Evolutionary conservation across 2,888 invertebrate genomes (phyloP).

Genomic region (Isoperla grammatica): DNA sequence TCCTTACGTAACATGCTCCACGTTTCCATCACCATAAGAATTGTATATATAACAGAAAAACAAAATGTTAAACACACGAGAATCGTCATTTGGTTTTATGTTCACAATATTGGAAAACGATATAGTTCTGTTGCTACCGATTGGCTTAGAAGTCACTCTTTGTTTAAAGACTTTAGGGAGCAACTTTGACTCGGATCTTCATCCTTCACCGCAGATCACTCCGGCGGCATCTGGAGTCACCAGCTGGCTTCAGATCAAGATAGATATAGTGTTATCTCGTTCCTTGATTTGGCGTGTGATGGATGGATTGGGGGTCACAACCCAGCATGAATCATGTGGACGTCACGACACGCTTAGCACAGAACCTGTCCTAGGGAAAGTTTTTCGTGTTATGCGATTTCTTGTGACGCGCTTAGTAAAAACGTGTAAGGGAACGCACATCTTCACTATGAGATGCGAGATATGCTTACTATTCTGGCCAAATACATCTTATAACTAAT

Average conservation of each 20-base stretch:
- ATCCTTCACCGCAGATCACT: conserved; percentile 19
- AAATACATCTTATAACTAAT: too few species aligned
- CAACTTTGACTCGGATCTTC: conserved; percentile 21
- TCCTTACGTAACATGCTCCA: too few species aligned
- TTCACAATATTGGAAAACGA: conserved; percentile 23
- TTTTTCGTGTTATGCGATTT: too few species aligned
- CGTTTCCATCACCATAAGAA: too few species aligned
- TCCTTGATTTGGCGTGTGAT: conserved; percentile 25
- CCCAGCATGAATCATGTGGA: conserved; percentile 19
- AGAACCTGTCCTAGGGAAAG: too few species aligned
- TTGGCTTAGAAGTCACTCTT: conserved; percentile 18
- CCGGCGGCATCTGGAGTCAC: background rate
- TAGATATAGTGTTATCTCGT: conserved; percentile 23
- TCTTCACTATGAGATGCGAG: too few species aligned
- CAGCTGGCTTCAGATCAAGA: conserved; percentile 20
- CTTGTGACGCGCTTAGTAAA: too few species aligned
- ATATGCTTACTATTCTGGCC: too few species aligned
- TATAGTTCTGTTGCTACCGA: conserved; percentile 13
- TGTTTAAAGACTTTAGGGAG: conserved; percentile 20
- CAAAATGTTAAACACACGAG: background rate
- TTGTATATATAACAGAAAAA: background rate
- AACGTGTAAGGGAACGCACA: too few species aligned
- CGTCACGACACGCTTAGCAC: background rate
- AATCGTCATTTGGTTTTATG: conserved; percentile 8
- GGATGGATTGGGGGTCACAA: conserved; percentile 24